These are phyloP conservation scores for Sitobion miscanthi DNA, from an alignment of 1,140 invertebrate genomes.

Conservation along the genomic window DNA sequence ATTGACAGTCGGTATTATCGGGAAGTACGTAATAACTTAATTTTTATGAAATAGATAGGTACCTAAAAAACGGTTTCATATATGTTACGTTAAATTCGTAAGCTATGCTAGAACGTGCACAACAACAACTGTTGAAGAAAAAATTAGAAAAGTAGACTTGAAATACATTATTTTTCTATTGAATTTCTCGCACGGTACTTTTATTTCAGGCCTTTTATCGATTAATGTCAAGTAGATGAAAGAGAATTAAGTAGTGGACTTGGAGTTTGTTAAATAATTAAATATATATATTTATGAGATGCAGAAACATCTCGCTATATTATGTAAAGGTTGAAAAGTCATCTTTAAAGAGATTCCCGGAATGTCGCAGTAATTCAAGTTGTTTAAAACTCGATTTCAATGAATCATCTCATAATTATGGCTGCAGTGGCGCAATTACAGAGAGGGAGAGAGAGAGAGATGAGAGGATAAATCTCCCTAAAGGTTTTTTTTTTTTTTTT, in stretches of 20 bases:
- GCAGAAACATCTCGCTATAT: neutral
- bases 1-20: neutral
- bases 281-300: conserved; percentile 5
- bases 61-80: neutral
- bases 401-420: neutral
- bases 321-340: neutral
- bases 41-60: neutral
- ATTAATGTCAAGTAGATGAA: neutral
- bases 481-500: neutral
- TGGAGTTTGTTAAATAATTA: neutral
- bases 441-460: neutral
- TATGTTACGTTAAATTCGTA: neutral
- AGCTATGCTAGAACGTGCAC: neutral
- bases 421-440: neutral
- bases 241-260: conserved; percentile 9
- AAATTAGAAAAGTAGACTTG: neutral
- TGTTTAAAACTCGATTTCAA: neutral
- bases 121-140: neutral
- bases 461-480: neutral
- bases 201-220: neutral
- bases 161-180: neutral
- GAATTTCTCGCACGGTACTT: neutral
- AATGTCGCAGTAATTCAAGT: neutral
- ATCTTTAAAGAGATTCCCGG: neutral
- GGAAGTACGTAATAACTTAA: neutral